Conservation (phyloP, 35 echinoderm and acorn worm genomes). For the Lytechinus variegatus region DNA sequence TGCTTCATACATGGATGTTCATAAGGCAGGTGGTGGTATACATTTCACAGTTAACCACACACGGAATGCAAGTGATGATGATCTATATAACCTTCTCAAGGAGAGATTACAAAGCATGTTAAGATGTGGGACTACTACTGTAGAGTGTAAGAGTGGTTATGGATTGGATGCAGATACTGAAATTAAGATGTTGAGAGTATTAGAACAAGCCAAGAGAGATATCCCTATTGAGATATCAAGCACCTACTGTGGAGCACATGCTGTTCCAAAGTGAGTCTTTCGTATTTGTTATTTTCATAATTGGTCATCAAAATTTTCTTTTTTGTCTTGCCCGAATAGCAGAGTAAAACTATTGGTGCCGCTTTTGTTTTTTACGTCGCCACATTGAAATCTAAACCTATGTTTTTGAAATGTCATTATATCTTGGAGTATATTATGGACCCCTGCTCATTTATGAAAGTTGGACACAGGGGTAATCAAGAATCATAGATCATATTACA, state of each 20-base stretch:
- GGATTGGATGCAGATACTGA: conserved; percentile 87
- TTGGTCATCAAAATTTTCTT: no score
- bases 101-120: conserved; percentile 82
- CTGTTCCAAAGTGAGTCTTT: conserved; percentile 84
- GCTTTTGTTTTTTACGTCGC: no score
- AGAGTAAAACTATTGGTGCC: no score
- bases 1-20: conserved; percentile 94
- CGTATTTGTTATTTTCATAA: no score
- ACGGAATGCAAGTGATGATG: conserved; percentile 74
- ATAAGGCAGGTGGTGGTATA: conserved; percentile 95
- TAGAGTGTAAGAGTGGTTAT: conserved; percentile 99
- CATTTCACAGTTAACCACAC: conserved; percentile 93
- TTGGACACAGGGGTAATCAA: no score
- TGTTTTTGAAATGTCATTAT: no score
- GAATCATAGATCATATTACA: no score
- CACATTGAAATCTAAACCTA: no score
- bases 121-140: conserved; percentile 81
- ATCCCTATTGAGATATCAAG: conserved; percentile 96
- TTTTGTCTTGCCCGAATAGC: no score
- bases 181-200: conserved; percentile 82
- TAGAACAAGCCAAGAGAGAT: conserved; percentile 79
- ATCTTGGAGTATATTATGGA: no score
- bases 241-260: conserved; percentile 95
- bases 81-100: conserved; percentile 67
- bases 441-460: no score